Percentiles rank a stretch among this genome's conserved stretches.
Conservation (phyloP, 2,797 vertebrate genomes). For the Tokudaia muenninki region DNA sequence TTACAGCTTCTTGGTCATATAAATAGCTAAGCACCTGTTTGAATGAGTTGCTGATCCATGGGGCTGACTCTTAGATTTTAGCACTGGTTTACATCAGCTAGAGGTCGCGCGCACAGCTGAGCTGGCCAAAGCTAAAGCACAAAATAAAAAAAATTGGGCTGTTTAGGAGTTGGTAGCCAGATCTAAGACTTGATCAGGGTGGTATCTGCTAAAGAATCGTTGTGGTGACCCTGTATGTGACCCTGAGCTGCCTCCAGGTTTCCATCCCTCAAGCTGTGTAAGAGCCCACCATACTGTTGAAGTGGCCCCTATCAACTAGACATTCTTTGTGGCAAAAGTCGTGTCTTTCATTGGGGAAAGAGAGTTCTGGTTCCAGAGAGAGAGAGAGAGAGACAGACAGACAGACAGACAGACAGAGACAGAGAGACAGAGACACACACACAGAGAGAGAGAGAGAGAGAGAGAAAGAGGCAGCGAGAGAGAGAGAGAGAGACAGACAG, state of each 20-base stretch:
- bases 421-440: no score
- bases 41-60: background rate
- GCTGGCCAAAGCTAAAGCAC: background rate
- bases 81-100: background rate
- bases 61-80: background rate
- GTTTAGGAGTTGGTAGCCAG: background rate
- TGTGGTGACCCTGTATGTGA: fast-evolving
- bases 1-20: slow-evolving; percentile 59
- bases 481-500: no score
- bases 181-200: background rate
- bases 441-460: no score
- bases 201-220: fast-evolving
- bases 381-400: no score
- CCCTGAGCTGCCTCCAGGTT: fast-evolving
- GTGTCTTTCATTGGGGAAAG: background rate
- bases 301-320: background rate
- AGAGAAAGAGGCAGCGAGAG: no score
- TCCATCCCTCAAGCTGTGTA: fast-evolving
- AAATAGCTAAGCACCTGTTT: slow-evolving; percentile 40
- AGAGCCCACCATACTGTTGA: background rate
- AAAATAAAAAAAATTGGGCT: fast-evolving
- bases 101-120: no score
- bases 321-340: background rate
- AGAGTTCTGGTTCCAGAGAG: background rate
- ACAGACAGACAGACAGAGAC: no score